Conservation (phyloP, 2,797 vertebrate genomes). For the Phrynocephalus guinanensis region DNA sequence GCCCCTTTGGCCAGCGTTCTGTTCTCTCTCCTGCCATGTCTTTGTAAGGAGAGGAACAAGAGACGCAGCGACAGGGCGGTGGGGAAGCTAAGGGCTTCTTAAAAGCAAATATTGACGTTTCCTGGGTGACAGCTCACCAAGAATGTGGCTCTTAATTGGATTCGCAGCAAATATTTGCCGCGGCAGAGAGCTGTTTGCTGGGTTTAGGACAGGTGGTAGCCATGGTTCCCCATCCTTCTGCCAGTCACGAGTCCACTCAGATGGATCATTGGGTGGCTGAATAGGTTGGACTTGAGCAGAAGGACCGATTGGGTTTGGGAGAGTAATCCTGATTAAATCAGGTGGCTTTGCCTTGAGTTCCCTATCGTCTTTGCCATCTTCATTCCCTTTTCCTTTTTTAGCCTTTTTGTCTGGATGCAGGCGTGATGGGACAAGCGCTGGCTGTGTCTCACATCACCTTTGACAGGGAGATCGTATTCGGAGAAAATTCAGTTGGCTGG, state of each 20-base stretch:
- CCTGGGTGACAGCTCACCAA: slow-evolving; percentile 67
- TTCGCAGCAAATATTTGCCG: slow-evolving; percentile 74
- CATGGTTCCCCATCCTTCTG: slow-evolving; percentile 63
- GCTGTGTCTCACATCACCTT: not conserved
- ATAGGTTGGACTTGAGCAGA: too few relatives aligned
- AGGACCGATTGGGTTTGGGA: too few relatives aligned
- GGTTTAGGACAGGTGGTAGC: slow-evolving; percentile 34
- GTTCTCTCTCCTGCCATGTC: not conserved
- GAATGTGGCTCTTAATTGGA: slow-evolving; percentile 66
- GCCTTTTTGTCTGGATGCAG: not conserved
- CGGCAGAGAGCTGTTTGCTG: slow-evolving; percentile 68
- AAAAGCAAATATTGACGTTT: slow-evolving; percentile 60
- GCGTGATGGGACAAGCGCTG: not conserved
- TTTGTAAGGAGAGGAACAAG: not conserved
- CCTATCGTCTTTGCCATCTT: not conserved
- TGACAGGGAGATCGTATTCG: not conserved
- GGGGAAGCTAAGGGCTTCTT: slow-evolving; percentile 41
- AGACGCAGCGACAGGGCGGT: too few relatives aligned
- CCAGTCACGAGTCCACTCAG: slow-evolving; percentile 44
- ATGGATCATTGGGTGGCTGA: slow-evolving; percentile 43
- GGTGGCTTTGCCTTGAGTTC: slow-evolving; percentile 51
- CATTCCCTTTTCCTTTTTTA: not conserved
- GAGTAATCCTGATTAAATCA: slow-evolving; percentile 51
- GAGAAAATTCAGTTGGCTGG: too few relatives aligned
- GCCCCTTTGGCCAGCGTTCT: not conserved